Evolutionary conservation across 2,797 vertebrate genomes (phyloP).

Genomic region (Hoplostethus atlanticus): DNA sequence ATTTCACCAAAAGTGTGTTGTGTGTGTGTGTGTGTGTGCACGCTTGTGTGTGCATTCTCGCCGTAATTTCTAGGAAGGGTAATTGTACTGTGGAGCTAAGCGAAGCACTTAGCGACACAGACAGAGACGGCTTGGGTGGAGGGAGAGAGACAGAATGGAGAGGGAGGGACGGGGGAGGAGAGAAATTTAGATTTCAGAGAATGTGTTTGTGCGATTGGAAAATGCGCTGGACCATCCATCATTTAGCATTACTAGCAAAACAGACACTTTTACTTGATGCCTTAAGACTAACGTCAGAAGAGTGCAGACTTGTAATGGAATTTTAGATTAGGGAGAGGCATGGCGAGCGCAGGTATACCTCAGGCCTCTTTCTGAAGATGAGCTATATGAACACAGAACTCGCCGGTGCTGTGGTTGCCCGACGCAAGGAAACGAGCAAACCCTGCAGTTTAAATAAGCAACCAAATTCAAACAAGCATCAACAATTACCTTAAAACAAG

Average conservation of each 20-base stretch:
- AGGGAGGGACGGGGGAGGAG: conserved; percentile 5
- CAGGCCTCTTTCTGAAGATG: conserved; percentile 31
- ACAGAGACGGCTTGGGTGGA: background rate
- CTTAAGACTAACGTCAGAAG: background rate
- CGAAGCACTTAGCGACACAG: conserved; percentile 3
- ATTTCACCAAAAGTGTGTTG: background rate
- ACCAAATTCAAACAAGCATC: conserved; percentile 22
- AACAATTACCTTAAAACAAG: conserved; percentile 5
- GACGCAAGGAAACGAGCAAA: conserved; percentile 54
- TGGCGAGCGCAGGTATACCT: conserved; percentile 48
- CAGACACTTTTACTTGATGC: conserved; percentile 15
- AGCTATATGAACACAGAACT: conserved; percentile 21
- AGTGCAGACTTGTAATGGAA: conserved; percentile 42
- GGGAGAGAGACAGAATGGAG: background rate
- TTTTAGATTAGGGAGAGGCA: conserved; percentile 54
- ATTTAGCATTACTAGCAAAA: conserved; percentile 34
- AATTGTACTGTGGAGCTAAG: conserved; percentile 19
- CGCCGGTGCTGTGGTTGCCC: conserved; percentile 53
- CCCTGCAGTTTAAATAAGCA: conserved; percentile 42
- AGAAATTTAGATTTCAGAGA: conserved; percentile 18
- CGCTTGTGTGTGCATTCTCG: background rate
- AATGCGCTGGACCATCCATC: conserved; percentile 27
- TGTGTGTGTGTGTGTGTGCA: background rate
- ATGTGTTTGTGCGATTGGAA: conserved; percentile 19
- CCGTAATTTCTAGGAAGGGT: conserved; percentile 18